Conservation (phyloP, 2,888 invertebrate genomes). For the Folsomia manolachei region DNA sequence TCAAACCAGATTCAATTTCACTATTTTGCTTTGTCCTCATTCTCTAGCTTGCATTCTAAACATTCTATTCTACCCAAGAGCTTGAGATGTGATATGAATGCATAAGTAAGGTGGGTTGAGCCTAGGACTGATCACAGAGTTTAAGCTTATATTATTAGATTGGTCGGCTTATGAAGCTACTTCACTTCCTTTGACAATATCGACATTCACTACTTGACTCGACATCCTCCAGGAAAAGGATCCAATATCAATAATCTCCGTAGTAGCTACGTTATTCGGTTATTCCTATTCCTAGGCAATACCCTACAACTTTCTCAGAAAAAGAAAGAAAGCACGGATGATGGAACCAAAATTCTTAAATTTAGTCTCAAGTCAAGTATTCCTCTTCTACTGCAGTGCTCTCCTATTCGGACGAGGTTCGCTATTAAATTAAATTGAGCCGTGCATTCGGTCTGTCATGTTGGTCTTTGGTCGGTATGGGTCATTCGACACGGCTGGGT, state of each 20-base stretch:
- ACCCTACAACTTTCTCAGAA: too few relatives aligned
- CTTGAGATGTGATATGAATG: conserved; percentile 1
- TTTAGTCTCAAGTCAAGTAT: not conserved
- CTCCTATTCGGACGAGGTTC: not conserved
- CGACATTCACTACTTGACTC: not conserved
- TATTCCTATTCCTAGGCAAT: not conserved
- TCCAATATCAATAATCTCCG: not conserved
- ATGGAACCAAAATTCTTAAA: not conserved
- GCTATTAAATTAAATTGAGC: not conserved
- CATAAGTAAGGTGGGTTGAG: too few relatives aligned
- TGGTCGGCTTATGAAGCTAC: not conserved
- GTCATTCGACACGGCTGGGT: not conserved
- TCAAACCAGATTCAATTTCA: conserved; percentile 9
- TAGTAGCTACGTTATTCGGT: too few relatives aligned
- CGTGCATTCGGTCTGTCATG: too few relatives aligned
- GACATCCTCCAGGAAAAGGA: not conserved
- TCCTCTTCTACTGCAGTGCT: not conserved
- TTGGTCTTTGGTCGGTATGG: too few relatives aligned
- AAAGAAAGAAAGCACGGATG: not conserved
- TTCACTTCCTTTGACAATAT: not conserved
- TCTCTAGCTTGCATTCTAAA: too few relatives aligned
- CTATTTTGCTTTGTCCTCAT: not conserved
- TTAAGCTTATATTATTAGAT: too few relatives aligned
- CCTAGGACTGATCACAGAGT: too few relatives aligned
- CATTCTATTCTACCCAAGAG: too few relatives aligned